Percentiles rank a stretch among this genome's conserved stretches.
These are phyloP conservation scores for Tichodroma muraria DNA, from an alignment of 2,113 vertebrate species.

Conservation along the genomic window DNA sequence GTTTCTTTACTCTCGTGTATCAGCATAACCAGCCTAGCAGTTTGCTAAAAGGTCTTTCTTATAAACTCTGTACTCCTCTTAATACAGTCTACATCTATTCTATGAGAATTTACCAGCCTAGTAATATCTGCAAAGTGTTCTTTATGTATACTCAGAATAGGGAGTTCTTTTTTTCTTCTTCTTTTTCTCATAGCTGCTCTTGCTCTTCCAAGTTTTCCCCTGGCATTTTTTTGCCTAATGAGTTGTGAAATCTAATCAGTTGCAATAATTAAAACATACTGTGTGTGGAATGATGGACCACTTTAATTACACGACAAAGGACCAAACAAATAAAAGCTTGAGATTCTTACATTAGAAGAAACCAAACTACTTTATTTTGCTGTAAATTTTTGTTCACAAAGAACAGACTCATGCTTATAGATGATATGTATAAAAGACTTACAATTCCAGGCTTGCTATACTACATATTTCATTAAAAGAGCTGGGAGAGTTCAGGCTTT, in stretches of 20 bases:
- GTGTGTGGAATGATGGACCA: neutral
- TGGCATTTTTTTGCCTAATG: neutral
- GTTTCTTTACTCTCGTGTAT: neutral
- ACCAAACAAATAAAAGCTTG: neutral
- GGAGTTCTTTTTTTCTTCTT: neutral
- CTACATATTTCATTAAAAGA: neutral
- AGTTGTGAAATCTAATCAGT: conserved; percentile 16
- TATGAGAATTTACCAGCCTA: neutral
- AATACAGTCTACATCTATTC: neutral
- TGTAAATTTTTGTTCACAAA: neutral
- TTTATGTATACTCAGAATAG: neutral
- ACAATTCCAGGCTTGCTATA: neutral
- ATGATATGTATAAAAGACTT: neutral
- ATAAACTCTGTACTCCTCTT: neutral
- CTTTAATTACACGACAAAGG: neutral
- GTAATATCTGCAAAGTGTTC: neutral
- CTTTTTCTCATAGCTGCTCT: neutral
- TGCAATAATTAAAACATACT: conserved; percentile 15
- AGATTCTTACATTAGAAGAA: neutral
- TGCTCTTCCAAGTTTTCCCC: neutral
- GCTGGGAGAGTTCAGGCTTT: neutral
- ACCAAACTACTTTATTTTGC: neutral
- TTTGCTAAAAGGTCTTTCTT: neutral
- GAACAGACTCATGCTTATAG: neutral
- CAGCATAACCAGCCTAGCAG: neutral